Conservation (phyloP, 2,113 vertebrate genomes). For the Leiothrix lutea region DNA sequence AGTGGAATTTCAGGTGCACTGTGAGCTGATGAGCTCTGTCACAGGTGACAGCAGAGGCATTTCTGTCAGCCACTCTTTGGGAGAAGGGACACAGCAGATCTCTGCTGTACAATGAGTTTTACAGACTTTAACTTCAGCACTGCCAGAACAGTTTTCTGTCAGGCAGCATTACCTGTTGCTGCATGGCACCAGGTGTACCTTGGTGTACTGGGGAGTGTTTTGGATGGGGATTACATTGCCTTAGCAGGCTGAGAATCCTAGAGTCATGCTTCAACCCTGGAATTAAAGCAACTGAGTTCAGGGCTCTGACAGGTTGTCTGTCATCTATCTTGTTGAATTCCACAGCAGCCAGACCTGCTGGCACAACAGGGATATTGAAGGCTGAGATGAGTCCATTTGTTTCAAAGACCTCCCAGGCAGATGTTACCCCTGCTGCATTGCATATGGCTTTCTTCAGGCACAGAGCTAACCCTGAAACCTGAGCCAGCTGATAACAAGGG, state of each 20-base stretch:
- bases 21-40: neutral
- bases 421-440: neutral
- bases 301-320: neutral
- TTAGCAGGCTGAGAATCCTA: neutral
- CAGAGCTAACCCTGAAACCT: neutral
- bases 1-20: neutral
- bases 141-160: neutral
- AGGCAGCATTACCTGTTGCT: neutral
- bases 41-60: neutral
- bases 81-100: neutral
- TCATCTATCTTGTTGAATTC: neutral
- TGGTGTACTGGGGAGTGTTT: neutral
- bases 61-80: neutral
- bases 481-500: neutral
- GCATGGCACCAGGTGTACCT: neutral
- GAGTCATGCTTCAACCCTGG: neutral
- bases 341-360: neutral
- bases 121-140: neutral
- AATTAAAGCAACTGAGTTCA: neutral
- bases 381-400: neutral
- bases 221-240: neutral
- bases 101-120: neutral
- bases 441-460: neutral
- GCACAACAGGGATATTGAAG: neutral
- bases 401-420: constrained; percentile 22